Base-by-base conservation (phyloP, 2,797 vertebrate species). In the Microcaecilia unicolor region DNA sequence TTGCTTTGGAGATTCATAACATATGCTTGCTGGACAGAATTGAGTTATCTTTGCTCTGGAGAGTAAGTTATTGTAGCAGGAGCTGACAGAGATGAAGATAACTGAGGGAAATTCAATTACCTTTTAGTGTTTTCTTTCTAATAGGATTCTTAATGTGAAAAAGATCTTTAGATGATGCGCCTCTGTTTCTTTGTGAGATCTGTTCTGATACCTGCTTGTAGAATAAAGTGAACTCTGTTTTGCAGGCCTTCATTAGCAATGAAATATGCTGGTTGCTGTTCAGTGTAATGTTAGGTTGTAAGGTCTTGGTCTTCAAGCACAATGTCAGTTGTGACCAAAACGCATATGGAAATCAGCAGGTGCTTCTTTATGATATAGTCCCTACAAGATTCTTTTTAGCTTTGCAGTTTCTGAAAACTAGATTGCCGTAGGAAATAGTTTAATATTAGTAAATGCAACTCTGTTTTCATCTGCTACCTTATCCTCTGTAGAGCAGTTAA, bases 121-220 rank as follows among this genome's bases (percentile, higher is more conserved):
- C 90, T 94, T 94, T 95, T 94, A 92, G 87, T 94, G 92, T 97
- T 94, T 91, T 93, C 85, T 87, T 93, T 94, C 91, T 97, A 97
- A 98, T 96, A 88, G 94, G 91, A 93, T 98, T 91, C 89, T 89
- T 95, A 94, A 97, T 95, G 92, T 84, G 84, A 85, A 92, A 89
- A 87, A 91, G 90, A 97, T 96, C 89, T 84, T 84, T 81, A 86
- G 85, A 89, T 93, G 81, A 88, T 85, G 87, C 39, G 44, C 71
- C 55, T 74, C 17, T 67, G 70, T 78, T 70, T 76, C 66, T 78
- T 72, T 69, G 74, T 53, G 75, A 83, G 76, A 89, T 87, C 58
- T 80, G 76, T 72, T 76, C 72, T 67, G 78, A 85, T 90, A 83
- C 76, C 68, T 83, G 53, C 52, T 64, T 64, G 58, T 59, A 68